These are phyloP conservation scores for Miniopterus natalensis DNA, from an alignment of 2,113 vertebrate species.

Conservation along the genomic window DNA sequence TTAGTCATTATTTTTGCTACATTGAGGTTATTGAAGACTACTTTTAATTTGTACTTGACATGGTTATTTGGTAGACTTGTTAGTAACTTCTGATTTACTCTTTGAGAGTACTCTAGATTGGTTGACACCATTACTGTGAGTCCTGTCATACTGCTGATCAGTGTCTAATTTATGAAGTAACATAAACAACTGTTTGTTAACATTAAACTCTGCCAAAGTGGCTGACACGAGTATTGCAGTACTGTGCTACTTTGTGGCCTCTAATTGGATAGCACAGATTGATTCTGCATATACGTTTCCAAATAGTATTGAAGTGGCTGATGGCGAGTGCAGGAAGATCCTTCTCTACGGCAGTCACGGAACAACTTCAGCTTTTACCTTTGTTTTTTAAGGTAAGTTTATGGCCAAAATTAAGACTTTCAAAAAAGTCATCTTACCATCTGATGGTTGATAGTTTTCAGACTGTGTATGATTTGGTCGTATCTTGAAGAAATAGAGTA, in stretches of 20 bases:
- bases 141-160: neutral
- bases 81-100: neutral
- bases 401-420: neutral
- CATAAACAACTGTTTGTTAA: neutral
- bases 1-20: neutral
- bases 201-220: neutral
- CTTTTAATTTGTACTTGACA: neutral
- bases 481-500: neutral
- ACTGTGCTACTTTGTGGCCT: neutral
- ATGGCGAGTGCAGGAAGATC: conserved; percentile 98
- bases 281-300: conserved; percentile 41
- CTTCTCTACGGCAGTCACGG: conserved; percentile 95
- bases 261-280: neutral
- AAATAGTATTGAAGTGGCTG: conserved; percentile 97
- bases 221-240: neutral
- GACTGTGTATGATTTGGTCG: neutral
- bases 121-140: neutral
- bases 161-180: neutral
- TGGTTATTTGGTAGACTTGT: neutral
- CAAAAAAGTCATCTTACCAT: neutral
- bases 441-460: conserved; percentile 2
- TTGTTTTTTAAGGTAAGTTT: conserved; percentile 96
- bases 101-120: neutral
- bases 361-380: conserved; percentile 96
- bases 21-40: neutral